Evolutionary conservation across 2,113 vertebrate genomes (phyloP), one percentile per base, ranked within the genome.

Genomic region (Sciurus niger): DNA sequence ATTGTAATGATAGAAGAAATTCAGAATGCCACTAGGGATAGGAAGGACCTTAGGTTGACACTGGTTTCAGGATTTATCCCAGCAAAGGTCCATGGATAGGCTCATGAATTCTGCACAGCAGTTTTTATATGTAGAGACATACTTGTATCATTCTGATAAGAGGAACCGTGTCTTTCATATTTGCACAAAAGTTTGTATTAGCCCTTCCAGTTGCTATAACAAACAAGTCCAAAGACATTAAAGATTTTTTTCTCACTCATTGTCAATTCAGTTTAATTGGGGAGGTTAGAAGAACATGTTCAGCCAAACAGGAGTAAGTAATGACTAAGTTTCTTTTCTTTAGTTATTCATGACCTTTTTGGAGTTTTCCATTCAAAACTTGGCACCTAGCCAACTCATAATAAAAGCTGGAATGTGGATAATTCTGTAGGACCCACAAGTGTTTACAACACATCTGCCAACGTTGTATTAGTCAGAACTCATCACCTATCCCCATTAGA

Each of bases 231-330:
- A 90, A 73, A 70, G 89, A n/a, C 4, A 32, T 74, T 82, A 22
- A 73, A 78, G 34, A 79, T 68, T 78, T 85, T 51, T 82, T 95
- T 94, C n/a, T 92, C 22, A 87, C 2, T 73, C 46, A 46, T 24
- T 7, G 77, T 6, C 22, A 22, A n/a, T 13, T 67, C n/a, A 43
- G 34, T 73, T 95, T 25, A 84, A 8, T 7, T 84, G 43, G 4
- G 28, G 7, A 86, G 24, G 6, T 73, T n/a, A 7, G 30, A 40
- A 28, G 28, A 90, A 16, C 2, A 22, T 53, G 24, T 68, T 80
- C 24, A 74, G n/a, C 32, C 72, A 32, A 63, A 28, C 13, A 46
- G 2, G 20, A 12, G 10, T 55, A 78, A 60, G n/a, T 48, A 30
- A 93, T 84, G 25, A 84, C 43, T 78, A 12, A 12, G 13, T 84